Evolutionary conservation across 64 coral and sea anemone species (phyloP), one percentile per base, ranked within the genome.

Genomic region (Pocillopora damicornis): DNA sequence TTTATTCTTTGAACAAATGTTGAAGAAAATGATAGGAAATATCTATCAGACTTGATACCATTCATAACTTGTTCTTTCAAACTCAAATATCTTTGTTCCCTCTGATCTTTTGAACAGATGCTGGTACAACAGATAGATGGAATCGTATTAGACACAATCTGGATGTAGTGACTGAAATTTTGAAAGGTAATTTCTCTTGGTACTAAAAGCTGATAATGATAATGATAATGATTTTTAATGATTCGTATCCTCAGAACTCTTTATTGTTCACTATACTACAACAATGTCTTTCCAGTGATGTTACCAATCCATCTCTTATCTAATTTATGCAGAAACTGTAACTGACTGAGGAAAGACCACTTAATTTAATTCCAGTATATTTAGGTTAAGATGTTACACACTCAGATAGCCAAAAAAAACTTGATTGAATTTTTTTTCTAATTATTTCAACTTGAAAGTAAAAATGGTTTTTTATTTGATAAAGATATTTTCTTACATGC

Each of bases 51-150:
- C 15, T 22, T 18, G 20, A 15, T 22, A 18, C 63, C 63, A 66
- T 11, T 66, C 4, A 14, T 66, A 15, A 51, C 3, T 0, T 66
- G 63, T 65, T 65, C 15, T 65, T 17, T 15, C 20, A 65, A 17
- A 15, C 15, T 14, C 63, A 71, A 25, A 25, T 11, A 71, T 11
- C n/a, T n/a, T 71, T 0, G n/a, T 23, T 23, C 25, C 25, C n/a
- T 6, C 25, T n/a, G 35, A 42, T 20, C 20, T 13, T 13, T 56
- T 45, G 37, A 72, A 23, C 81, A 85, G 81, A 85, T 85, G 35
- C 81, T 42, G 71, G 17, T 73, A 56, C 81, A 22, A 85, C 69
- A 67, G 81, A 59, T 72, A 35, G 35, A 8, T 85, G 81, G 81
- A 72, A 45, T 9, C 56, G 9, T 11, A 85, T 85, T 72, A 63